phyloP scores from a whole-genome alignment of 2,888 invertebrate species.

The Limenitis arthemis region DNA sequence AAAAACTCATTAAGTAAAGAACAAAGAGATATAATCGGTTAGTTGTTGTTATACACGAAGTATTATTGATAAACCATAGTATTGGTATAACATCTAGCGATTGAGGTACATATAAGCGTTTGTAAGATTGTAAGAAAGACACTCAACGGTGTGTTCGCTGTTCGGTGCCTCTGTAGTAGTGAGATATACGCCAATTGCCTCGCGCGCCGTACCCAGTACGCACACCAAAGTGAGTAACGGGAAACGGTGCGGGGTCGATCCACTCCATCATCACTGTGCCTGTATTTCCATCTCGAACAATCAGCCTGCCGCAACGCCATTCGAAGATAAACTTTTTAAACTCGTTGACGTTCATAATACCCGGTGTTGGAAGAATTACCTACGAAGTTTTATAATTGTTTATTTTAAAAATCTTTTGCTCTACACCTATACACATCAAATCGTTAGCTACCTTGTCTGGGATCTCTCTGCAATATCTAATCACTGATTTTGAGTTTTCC shows the following conservation, averaged over 20 bases:
- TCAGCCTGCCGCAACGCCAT: slow-evolving; percentile 70
- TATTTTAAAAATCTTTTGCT: slow-evolving; percentile 16
- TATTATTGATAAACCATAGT: slow-evolving; percentile 17
- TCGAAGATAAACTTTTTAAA: slow-evolving; percentile 70
- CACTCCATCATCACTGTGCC: slow-evolving; percentile 73
- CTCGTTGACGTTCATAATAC: slow-evolving; percentile 69
- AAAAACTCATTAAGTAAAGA: slow-evolving; percentile 30
- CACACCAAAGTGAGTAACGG: slow-evolving; percentile 74
- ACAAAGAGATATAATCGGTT: slow-evolving; percentile 21
- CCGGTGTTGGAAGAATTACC: slow-evolving; percentile 72
- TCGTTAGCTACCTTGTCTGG: slow-evolving; percentile 71
- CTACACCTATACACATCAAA: background rate
- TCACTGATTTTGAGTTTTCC: slow-evolving; percentile 76
- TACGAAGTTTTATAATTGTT: slow-evolving; percentile 42
- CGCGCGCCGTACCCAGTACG: slow-evolving; percentile 77
- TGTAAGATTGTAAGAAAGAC: slow-evolving; percentile 32
- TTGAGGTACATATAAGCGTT: slow-evolving; percentile 43
- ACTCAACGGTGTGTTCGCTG: slow-evolving; percentile 63
- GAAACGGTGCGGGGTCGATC: slow-evolving; percentile 73
- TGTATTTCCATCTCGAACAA: slow-evolving; percentile 58
- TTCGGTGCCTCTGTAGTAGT: slow-evolving; percentile 41
- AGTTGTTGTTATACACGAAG: slow-evolving; percentile 18
- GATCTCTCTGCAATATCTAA: slow-evolving; percentile 74
- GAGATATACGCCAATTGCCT: slow-evolving; percentile 73
- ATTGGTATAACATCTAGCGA: slow-evolving; percentile 33